Evolutionary conservation across 1,140 invertebrate species (phyloP), one percentile per base, ranked within the genome.

Genomic region (Caenorhabditis remanei): DNA sequence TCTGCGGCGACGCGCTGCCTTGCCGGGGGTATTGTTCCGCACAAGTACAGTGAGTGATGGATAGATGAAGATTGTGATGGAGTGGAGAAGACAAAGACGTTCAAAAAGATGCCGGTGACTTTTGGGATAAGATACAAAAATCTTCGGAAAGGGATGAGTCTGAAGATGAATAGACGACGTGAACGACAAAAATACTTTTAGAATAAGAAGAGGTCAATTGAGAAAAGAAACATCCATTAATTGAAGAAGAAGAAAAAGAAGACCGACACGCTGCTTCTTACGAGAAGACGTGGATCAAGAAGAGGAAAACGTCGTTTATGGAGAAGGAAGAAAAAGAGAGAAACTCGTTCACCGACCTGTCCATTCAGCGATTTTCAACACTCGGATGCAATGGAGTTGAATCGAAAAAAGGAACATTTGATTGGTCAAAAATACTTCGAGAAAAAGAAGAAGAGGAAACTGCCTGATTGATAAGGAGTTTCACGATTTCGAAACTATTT

Each of bases 171-270:
- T 67, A 32, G 67, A 75, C 13, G 43, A n/a, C 19, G 41, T 46
- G 41, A 19, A 19, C 5, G 46, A n/a, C 5, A 46, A 41, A 46
- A 53, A 53, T 16, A 16, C 50, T 53, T 50, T 8, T 6, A 75
- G 67, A 65, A 40, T 8, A 65, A 41, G 21, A 40, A 48, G 43
- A 79, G 71, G 71, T 79, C 71, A 79, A 79, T 79, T 71, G 65
- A 43, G 19, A 41, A 79, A 79, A 79, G 71, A 79, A 79, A 79
- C 46, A 79, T 53, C 40, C 71, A 79, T 50, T 79, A 79, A 43
- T 79, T 75, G 40, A 32, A 67, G 32, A 32, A 32, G 32, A 32
- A 32, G 32, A 11, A 40, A 40, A 65, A 40, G 63, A 65, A 65
- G 32, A 65, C 40, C 65, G 65, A 46, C 65, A 46, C 43, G 65